These are phyloP conservation scores for Toxotes chatareus DNA, from an alignment of 2,113 vertebrate genomes.

Conservation along the genomic window DNA sequence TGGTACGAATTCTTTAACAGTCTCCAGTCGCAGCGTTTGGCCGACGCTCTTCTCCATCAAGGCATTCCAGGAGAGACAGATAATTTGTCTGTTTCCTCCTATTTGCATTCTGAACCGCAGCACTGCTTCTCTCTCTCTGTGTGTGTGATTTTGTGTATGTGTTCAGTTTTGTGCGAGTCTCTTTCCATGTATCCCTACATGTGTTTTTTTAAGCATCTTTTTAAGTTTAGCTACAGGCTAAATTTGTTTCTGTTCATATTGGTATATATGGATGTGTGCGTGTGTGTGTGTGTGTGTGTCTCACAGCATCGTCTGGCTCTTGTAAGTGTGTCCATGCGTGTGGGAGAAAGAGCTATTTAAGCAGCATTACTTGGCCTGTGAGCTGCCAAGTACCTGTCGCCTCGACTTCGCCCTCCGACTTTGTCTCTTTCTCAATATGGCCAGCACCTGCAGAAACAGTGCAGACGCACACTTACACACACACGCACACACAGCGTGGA, in stretches of 20 bases:
- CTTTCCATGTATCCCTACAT: background rate
- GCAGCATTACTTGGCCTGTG: constrained; percentile 55
- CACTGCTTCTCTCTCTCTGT: background rate
- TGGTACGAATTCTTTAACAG: constrained; percentile 59
- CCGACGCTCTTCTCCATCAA: constrained; percentile 66
- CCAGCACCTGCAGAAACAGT: constrained; percentile 74
- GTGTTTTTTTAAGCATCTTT: constrained; percentile 2
- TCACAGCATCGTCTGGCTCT: constrained; percentile 35
- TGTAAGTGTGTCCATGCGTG: constrained; percentile 53
- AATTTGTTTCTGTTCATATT: background rate
- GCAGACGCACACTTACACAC: constrained; percentile 24
- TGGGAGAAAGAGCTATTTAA: constrained; percentile 54
- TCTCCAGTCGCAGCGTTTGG: constrained; percentile 66
- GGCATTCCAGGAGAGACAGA: constrained; percentile 73
- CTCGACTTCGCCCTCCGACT: constrained; percentile 55
- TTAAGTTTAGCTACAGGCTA: background rate
- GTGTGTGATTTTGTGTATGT: constrained; percentile 18
- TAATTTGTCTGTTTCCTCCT: constrained; percentile 77
- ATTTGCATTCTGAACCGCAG: constrained; percentile 62
- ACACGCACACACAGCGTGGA: constrained; percentile 4
- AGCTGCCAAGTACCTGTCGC: constrained; percentile 79
- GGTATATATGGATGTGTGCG: constrained; percentile 11
- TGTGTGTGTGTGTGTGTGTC: constrained; percentile 26
- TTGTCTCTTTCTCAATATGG: constrained; percentile 71
- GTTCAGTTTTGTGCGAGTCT: too few relatives aligned